These are phyloP conservation scores for Nebria salina DNA, from an alignment of 2,888 invertebrate species.

Conservation along the genomic window DNA sequence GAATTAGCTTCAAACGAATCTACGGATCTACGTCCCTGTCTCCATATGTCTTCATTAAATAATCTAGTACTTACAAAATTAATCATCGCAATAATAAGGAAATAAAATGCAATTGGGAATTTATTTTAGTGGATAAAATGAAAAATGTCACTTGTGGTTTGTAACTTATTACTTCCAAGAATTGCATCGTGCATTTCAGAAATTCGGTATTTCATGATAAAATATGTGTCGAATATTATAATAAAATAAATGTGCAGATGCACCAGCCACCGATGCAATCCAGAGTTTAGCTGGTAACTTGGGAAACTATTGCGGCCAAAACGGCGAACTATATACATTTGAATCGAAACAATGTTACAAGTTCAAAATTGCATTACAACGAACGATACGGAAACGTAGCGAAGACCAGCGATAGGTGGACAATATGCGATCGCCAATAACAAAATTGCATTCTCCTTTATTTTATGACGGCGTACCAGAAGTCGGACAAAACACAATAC, in stretches of 20 bases:
- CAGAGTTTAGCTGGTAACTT: conserved; percentile 2
- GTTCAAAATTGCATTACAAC: conserved; percentile 42
- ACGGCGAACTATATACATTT: conserved; percentile 38
- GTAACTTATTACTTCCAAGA: too few species aligned
- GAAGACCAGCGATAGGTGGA: background rate
- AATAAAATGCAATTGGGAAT: background rate
- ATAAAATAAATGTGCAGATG: conserved; percentile 16
- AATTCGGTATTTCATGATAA: background rate
- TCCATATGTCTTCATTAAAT: conserved; percentile 39
- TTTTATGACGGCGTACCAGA: conserved; percentile 24
- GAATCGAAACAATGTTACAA: conserved; percentile 46
- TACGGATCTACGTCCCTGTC: conserved; percentile 19
- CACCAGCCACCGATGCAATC: conserved; percentile 23
- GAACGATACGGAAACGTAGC: background rate
- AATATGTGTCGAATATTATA: background rate
- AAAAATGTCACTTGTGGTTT: too few species aligned
- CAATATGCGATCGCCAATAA: conserved; percentile 26
- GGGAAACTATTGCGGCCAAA: background rate
- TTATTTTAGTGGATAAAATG: background rate
- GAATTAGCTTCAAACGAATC: conserved; percentile 30
- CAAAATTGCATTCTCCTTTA: conserved; percentile 31
- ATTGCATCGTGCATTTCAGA: too few species aligned
- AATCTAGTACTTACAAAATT: conserved; percentile 39
- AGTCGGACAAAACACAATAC: conserved; percentile 26
- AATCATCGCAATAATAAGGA: conserved; percentile 17